phyloP scores from a whole-genome alignment of 2,888 invertebrate species.

The Oegoconia quadripuncta region DNA sequence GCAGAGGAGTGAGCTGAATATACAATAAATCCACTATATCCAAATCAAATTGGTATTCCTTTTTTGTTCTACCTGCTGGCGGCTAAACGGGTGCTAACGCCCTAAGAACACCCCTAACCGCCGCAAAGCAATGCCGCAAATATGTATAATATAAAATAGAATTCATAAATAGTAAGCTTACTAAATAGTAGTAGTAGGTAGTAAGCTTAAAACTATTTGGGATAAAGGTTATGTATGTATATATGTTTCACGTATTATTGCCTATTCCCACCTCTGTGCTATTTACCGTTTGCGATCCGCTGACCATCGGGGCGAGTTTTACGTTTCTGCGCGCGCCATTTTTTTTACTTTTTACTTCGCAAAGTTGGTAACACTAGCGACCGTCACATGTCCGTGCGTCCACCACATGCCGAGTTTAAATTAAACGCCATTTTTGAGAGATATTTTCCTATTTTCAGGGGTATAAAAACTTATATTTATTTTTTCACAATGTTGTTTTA shows the following conservation, averaged over 20 bases:
- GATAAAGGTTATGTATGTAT: neutral
- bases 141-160: too few relatives aligned
- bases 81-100: too few relatives aligned
- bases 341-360: conserved; percentile 44
- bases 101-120: too few relatives aligned
- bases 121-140: too few relatives aligned
- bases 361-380: conserved; percentile 52
- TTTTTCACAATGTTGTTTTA: too few relatives aligned
- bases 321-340: conserved; percentile 34
- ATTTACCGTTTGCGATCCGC: conserved; percentile 11
- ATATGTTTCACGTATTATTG: neutral
- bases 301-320: conserved; percentile 42
- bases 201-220: neutral
- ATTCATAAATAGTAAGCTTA: too few relatives aligned
- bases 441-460: conserved; percentile 7
- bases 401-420: conserved; percentile 35
- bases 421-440: conserved; percentile 33
- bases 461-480: too few relatives aligned
- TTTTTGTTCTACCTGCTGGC: too few relatives aligned
- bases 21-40: too few relatives aligned
- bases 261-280: conserved; percentile 22
- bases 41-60: too few relatives aligned
- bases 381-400: conserved; percentile 44
- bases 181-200: too few relatives aligned
- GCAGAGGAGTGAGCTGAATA: too few relatives aligned